Conservation (phyloP, 2,888 invertebrate genomes). For the Aethes cnicana region DNA sequence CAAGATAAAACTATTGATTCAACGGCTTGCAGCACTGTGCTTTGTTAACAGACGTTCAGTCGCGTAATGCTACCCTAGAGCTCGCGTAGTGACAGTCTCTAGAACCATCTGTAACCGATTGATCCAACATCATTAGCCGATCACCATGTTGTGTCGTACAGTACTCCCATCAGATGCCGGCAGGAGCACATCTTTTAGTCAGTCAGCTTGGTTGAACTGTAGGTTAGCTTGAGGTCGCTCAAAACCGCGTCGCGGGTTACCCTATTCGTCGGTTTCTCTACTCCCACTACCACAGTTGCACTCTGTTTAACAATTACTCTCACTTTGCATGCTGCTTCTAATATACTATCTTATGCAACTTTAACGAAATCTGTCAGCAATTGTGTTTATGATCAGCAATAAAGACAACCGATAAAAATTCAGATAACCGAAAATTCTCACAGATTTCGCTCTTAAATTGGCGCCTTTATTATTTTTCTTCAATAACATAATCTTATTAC, state of each 20-base stretch:
- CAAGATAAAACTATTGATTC: conserved; percentile 13
- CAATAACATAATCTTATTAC: conserved; percentile 61
- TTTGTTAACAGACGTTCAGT: conserved; percentile 71
- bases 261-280: conserved; percentile 65
- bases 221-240: conserved; percentile 77
- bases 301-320: conserved; percentile 70
- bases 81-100: conserved; percentile 70
- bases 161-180: conserved; percentile 70
- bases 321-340: conserved; percentile 80
- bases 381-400: conserved; percentile 28
- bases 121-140: conserved; percentile 75
- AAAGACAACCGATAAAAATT: conserved; percentile 30
- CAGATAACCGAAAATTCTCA: conserved; percentile 43
- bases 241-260: conserved; percentile 66
- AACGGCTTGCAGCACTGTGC: conserved; percentile 72
- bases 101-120: conserved; percentile 74
- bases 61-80: conserved; percentile 79
- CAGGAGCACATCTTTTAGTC: conserved; percentile 75
- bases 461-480: conserved; percentile 66
- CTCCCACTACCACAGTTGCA: conserved; percentile 71
- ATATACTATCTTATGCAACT: conserved; percentile 59
- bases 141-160: conserved; percentile 72
- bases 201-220: conserved; percentile 76
- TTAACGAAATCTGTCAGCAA: conserved; percentile 53
- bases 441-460: conserved; percentile 56